Evolutionary conservation across 2,888 invertebrate genomes (phyloP), one percentile per base, ranked within the genome.

Genomic region (Eristalis intricaria): DNA sequence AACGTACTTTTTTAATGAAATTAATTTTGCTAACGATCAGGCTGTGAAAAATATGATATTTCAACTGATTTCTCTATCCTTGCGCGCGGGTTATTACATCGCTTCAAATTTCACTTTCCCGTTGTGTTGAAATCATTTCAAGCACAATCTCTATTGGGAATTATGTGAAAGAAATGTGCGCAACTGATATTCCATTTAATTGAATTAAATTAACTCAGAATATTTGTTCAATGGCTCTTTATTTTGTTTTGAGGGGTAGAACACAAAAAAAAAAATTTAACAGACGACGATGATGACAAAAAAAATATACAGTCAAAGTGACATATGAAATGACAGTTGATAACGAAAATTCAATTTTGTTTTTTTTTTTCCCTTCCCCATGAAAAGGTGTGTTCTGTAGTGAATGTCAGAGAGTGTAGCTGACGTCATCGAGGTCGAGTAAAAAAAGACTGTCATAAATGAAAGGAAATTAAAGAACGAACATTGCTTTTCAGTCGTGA

Each of bases 151-250:
- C 65, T 40, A 66, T 70, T 75, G 32, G 61, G 22, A 63, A 50
- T 58, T 40, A 79, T 79, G 61, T 58, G n/a, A 32, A 26, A 43
- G 60, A 70, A 71, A 65, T 64, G 32, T 75, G 56, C 26, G 43
- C 43, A 76, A 76, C 58, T 71, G 80, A 64, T 68, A 32, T 80
- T 63, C 58, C 78, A 83, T 79, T 83, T 78, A 75, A 83, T 78
- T 83, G 58, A 83, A 75, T 83, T 71, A 35, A 86, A 86, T 79
- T 83, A 83, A 83, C 63, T 79, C 61, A 60, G 70, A 66, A 71
- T 78, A 79, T 68, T 81, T 76, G 66, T 70, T 68, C 40, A 73
- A 69, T 64, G 38, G 61, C 78, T 78, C 73, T 86, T 83, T 79
- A 82, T 75, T 83, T 82, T 63, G 74, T 66, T 60, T 60, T 86